phyloP scores from a whole-genome alignment of 1,140 invertebrate genomes.

The Cecropterus lyciades region DNA sequence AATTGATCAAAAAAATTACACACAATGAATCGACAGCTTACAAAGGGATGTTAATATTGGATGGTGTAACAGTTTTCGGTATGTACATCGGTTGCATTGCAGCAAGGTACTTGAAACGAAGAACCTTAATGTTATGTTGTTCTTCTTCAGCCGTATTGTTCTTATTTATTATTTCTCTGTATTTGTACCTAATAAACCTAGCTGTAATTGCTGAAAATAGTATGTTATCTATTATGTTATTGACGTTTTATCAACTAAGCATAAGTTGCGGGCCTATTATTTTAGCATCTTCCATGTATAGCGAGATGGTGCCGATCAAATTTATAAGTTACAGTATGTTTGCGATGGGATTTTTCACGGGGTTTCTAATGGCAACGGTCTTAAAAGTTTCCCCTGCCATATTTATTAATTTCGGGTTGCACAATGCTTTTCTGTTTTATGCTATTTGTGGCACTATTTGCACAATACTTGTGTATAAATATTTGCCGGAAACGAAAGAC shows the following conservation, averaged over 20 bases:
- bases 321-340: conserved; percentile 42
- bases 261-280: conserved; percentile 48
- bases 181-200: conserved; percentile 46
- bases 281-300: conserved; percentile 37
- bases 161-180: conserved; percentile 45
- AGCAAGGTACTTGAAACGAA: conserved; percentile 41
- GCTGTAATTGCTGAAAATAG: conserved; percentile 39
- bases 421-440: no score
- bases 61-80: conserved; percentile 47
- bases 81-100: conserved; percentile 47
- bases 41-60: conserved; percentile 50
- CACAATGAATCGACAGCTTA: conserved; percentile 44
- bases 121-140: conserved; percentile 37
- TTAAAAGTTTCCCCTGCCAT: conserved; percentile 39
- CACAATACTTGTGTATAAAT: conserved; percentile 42
- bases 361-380: conserved; percentile 19
- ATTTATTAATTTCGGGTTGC: not conserved
- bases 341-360: conserved; percentile 26
- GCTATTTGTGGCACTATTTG: conserved; percentile 25
- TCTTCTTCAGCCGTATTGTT: conserved; percentile 37
- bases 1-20: conserved; percentile 51
- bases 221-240: not conserved
- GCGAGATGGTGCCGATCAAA: conserved; percentile 44
- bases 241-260: conserved; percentile 1
- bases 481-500: conserved; percentile 39